Evolutionary conservation across 2,888 invertebrate genomes (phyloP).

Genomic region (Yponomeuta malinellus): DNA sequence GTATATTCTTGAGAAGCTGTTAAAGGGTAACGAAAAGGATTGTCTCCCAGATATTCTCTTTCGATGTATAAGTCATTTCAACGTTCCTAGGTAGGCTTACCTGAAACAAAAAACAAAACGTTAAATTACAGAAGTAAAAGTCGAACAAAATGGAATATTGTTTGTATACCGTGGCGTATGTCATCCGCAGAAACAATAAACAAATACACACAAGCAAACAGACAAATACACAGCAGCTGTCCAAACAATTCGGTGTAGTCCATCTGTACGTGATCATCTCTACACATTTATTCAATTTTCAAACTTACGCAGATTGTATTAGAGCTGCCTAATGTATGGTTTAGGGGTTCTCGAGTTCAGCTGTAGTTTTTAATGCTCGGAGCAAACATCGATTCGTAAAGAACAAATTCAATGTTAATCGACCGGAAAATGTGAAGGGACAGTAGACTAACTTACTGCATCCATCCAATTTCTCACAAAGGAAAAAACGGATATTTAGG

Average conservation of each 20-base stretch:
- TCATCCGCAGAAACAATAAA: slow-evolving; percentile 23
- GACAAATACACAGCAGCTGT: slow-evolving; percentile 43
- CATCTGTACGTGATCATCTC: not conserved
- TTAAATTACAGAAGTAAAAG: slow-evolving; percentile 18
- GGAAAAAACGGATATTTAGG: no score
- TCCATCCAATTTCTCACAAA: no score
- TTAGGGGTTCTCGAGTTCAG: slow-evolving; percentile 27
- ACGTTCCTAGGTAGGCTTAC: slow-evolving; percentile 12
- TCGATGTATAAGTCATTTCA: not conserved
- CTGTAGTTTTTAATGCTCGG: slow-evolving; percentile 43
- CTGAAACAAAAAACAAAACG: slow-evolving; percentile 22
- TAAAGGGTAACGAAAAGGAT: no score
- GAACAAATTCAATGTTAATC: slow-evolving; percentile 49
- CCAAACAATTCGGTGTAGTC: slow-evolving; percentile 35
- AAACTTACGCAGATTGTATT: not conserved
- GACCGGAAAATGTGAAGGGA: slow-evolving; percentile 34
- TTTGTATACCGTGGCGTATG: not conserved
- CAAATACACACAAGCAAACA: slow-evolving; percentile 30
- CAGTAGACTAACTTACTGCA: not conserved
- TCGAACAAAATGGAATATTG: slow-evolving; percentile 13
- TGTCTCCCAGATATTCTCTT: not conserved
- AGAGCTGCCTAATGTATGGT: slow-evolving; percentile 2
- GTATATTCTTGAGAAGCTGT: no score
- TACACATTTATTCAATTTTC: slow-evolving; percentile 3
- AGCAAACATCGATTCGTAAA: slow-evolving; percentile 44